Evolutionary conservation across 2,888 invertebrate species (phyloP).

Genomic region (Boloria selene): DNA sequence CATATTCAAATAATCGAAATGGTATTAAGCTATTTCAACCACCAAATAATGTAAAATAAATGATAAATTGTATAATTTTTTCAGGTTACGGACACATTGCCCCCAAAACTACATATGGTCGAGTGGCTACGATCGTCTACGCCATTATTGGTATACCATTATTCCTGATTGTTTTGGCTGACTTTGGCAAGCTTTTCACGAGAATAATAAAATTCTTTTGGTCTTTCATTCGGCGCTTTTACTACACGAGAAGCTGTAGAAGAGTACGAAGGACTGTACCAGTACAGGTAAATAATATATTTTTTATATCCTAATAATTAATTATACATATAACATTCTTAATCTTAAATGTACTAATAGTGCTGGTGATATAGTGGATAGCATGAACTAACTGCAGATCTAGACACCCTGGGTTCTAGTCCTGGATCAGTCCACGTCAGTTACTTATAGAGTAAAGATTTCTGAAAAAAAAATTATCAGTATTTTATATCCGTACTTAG

Average conservation of each 20-base stretch:
- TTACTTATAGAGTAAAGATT: no score
- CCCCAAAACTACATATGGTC: constrained; percentile 93
- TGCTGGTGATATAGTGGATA: neutral
- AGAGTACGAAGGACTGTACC: constrained; percentile 89
- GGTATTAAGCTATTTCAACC: neutral
- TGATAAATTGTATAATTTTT: constrained; percentile 39
- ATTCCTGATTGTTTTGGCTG: constrained; percentile 95
- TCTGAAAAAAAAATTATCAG: no score
- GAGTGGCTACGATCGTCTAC: constrained; percentile 94
- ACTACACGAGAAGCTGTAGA: constrained; percentile 92
- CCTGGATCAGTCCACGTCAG: no score
- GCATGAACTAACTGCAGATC: no score
- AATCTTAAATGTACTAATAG: neutral
- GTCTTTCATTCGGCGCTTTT: constrained; percentile 91
- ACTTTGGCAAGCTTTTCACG: constrained; percentile 97
- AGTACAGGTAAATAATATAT: constrained; percentile 82
- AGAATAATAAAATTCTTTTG: constrained; percentile 94
- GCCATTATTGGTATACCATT: constrained; percentile 97
- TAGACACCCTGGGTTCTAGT: no score
- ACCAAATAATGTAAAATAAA: neutral
- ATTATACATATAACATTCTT: neutral
- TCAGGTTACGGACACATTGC: constrained; percentile 98
- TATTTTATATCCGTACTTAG: no score
- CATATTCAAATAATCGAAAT: neutral
- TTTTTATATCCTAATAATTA: neutral